Base-by-base conservation (phyloP, 2,113 vertebrate genomes). In the Epinephelus fuscoguttatus region DNA sequence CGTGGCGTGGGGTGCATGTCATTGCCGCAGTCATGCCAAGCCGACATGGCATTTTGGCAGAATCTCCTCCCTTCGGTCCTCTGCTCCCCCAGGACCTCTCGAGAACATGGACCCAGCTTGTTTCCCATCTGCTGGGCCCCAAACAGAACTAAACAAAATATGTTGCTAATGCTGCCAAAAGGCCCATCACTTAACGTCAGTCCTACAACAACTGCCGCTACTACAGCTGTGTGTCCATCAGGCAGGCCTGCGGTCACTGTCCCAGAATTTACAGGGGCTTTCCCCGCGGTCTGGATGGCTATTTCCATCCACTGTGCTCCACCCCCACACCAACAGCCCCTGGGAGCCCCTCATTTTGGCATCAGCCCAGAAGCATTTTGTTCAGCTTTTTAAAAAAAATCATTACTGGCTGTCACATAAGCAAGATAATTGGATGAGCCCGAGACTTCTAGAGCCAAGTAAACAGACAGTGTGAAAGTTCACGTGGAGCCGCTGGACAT, bases 61-160 rank as follows among this genome's bases (percentile, higher is more conserved):
- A 70, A 60, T 72, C 56, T 71, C 79, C 82, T 88, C 88, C 92
- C 86, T 81, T 45, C 30, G 81, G 85, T 80, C 82, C 84, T 45
- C 50, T 0, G 0, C 87, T 92, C 89, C 85, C 90, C 53, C 61
- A 90, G 95, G 94, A 93, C 67, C 71, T 86, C 91, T 68, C 87
- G 94, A 94, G 95, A 96, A 95, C 91, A 88, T 42, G 69, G 78
- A 81, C 50, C 72, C 67, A 57, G 91, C 92, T 91, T 88, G 91
- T 94, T 96, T 96, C 95, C 95, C 95, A 96, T 94, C 93, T 95
- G 81, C 82, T 61, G 77, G 73, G 90, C 92, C 74, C 89, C 94
- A 94, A 93, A 94, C 92, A 91, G 87, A 92, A 88, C 82, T 81
- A 83, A 84, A 87, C 84, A 81, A 89, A 93, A 80, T 50, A 82